Base-by-base conservation (phyloP, 2,888 invertebrate species). In the Dryobotodes eremita region DNA sequence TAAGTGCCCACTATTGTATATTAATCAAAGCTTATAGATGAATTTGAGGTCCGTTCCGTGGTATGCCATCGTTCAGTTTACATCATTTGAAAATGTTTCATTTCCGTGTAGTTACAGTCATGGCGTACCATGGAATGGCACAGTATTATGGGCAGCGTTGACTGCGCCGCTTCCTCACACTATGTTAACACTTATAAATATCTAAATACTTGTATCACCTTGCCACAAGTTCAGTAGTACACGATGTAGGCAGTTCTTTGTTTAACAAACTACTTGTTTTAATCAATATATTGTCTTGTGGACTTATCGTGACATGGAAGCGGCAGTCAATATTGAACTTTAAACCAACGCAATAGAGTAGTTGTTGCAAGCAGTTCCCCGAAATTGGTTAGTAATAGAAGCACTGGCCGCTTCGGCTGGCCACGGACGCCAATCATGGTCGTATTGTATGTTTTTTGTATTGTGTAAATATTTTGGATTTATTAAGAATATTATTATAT, bases 381-480 rank as follows among this genome's bases (percentile, higher is more conserved):
- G 75, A 88, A 82, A 89, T 83, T 85, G 83, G 80, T 89, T 80
- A 88, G 87, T 80, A 77, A 80, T 85, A 86, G 87, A 88, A 80
- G 82, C 88, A 88, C 89, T 79, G 85, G 88, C 80, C 80, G 86
- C 70, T 80, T 68, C 84, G 90, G 90, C 92, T 89, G 91, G 94
- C 94, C 92, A 91, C 91, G 94, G 94, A 94, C 94, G 94, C 93
- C 92, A 94, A 93, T 94, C 94, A 93, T 93, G 94, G 93, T 95
- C 94, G 92, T 94, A 95, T 94, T 96, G 95, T 96, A 96, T 96
- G 96, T 96, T 96, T 96, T 86, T 97, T 96, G 96, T 97, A 96
- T 96, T 95, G 96, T 97, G 96, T 97, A 97, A 96, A 97, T 97
- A 97, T 96, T 97, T 96, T 96, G 96, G 97, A 97, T 96, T 96